phyloP scores from a whole-genome alignment of 2,888 invertebrate genomes.

The Sarcophaga variegata region DNA sequence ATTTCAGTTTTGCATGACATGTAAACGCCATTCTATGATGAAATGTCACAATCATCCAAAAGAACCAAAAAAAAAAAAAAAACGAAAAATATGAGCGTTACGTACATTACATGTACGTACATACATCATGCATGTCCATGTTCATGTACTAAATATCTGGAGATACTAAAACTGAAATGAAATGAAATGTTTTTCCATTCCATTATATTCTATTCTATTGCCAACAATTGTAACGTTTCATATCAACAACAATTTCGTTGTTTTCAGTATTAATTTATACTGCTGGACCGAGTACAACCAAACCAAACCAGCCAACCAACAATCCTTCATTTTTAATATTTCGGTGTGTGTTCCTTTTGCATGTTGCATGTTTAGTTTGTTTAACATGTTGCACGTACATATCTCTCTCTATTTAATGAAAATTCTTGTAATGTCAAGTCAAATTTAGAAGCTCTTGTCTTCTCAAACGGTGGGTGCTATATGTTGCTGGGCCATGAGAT shows the following conservation, averaged over 20 bases:
- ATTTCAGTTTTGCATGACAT: conserved; percentile 74
- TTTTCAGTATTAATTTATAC: conserved; percentile 48
- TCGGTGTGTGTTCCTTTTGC: conserved; percentile 4
- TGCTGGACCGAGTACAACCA: too few species aligned
- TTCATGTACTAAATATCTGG: too few species aligned
- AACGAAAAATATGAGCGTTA: conserved; percentile 28
- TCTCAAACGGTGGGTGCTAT: neutral
- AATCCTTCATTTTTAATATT: conserved; percentile 26
- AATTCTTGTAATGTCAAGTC: conserved; percentile 67
- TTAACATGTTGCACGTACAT: conserved; percentile 36
- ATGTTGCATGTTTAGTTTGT: conserved; percentile 21
- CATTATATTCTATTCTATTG: too few species aligned
- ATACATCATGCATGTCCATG: conserved; percentile 4
- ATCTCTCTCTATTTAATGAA: conserved; percentile 58
- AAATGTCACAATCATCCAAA: conserved; percentile 75
- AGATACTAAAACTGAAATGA: too few species aligned
- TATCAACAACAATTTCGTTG: neutral
- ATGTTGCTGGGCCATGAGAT: too few species aligned
- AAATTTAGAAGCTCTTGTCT: conserved; percentile 63
- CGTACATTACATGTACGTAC: neutral
- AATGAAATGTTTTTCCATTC: too few species aligned
- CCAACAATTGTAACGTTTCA: too few species aligned
- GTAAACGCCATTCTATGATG: conserved; percentile 80
- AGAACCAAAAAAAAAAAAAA: too few species aligned
- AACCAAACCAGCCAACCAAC: too few species aligned